Base-by-base conservation (phyloP, 2,113 vertebrate genomes). In the Bos javanicus region DNA sequence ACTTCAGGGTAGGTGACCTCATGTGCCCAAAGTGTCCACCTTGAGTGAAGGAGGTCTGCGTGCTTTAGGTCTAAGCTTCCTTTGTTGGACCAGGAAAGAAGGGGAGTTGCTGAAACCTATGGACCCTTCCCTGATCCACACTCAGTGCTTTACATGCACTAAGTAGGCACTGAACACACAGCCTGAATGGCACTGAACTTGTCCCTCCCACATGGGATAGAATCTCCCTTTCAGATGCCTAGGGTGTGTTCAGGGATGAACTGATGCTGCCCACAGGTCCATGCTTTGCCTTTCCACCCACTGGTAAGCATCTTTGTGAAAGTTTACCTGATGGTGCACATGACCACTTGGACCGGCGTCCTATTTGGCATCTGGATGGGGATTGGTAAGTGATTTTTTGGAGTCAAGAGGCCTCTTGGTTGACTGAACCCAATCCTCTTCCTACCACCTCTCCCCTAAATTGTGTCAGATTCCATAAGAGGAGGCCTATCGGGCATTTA, bases 281-380 rank as follows among this genome's bases (percentile, higher is more conserved):
- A 33, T n/a, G 30, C 7, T 64, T 30, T 17, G 30, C 62, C 62
- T 64, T 0, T n/a, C 30, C 30, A 17, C 30, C 62, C 30, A 9
- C 30, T n/a, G 62, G 7, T 64, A 7, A 64, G 62, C 62, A 9
- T 64, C 33, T 64, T 5, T 9, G 15, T 64, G 62, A 19, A n/a
- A 0, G 1, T 67, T n/a, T 67, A n/a, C 62, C 33, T 67, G 62
- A n/a, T 67, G 62, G 4, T 9, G 7, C 2, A 9, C 62, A n/a
- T n/a, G 62, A 64, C 4, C 62, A 9, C 16, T n/a, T 2, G 62
- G 62, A 19, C 62, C 36, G 99, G 99, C 99, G 94, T 17, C 0
- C 98, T 98, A 1, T 99, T 99, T 97, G 92, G 99, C 0, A 78
- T 99, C 84, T 99, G 99, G 99, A 99, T 99, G 99, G 5, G 39